Conservation (phyloP, 30 jellyfish, hydroid and myxozoan species). For the Cassiopea xamachana region DNA sequence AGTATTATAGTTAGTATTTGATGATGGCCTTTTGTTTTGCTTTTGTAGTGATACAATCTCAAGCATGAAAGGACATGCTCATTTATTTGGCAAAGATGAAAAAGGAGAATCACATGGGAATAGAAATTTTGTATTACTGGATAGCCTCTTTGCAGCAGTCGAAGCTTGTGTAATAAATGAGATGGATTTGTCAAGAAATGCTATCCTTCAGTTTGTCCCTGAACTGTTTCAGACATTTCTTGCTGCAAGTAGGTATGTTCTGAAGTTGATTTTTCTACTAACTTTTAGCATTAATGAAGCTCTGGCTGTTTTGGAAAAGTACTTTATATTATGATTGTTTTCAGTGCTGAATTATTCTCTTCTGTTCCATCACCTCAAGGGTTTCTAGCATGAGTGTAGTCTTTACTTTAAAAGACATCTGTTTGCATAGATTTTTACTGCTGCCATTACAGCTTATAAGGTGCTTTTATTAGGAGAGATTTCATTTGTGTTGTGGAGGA, state of each 20-base stretch:
- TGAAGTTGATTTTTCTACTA: neutral
- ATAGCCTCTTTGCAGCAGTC: slow-evolving; percentile 3
- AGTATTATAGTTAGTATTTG: too few species aligned
- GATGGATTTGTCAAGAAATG: neutral
- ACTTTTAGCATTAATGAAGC: neutral
- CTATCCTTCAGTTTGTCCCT: slow-evolving; percentile 21
- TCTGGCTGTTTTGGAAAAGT: neutral
- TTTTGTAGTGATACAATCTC: slow-evolving; percentile 1
- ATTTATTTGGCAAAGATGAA: slow-evolving; percentile 21
- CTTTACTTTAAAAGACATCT: too few species aligned
- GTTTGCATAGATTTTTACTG: too few species aligned
- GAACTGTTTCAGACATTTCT: slow-evolving; percentile 12
- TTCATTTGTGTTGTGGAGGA: too few species aligned
- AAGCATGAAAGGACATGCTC: slow-evolving; percentile 14
- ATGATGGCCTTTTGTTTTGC: neutral
- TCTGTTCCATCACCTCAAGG: too few species aligned
- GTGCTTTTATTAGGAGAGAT: too few species aligned
- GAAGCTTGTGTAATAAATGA: neutral
- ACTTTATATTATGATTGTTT: too few species aligned
- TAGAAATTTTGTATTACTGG: slow-evolving; percentile 13
- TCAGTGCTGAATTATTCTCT: too few species aligned
- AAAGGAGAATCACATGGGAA: neutral
- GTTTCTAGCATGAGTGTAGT: too few species aligned
- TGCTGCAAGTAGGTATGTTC: slow-evolving; percentile 19
- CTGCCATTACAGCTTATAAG: too few species aligned